Evolutionary conservation across 92 coral and sea anemone species (phyloP).

Genomic region (Palythoa heliodiscus): DNA sequence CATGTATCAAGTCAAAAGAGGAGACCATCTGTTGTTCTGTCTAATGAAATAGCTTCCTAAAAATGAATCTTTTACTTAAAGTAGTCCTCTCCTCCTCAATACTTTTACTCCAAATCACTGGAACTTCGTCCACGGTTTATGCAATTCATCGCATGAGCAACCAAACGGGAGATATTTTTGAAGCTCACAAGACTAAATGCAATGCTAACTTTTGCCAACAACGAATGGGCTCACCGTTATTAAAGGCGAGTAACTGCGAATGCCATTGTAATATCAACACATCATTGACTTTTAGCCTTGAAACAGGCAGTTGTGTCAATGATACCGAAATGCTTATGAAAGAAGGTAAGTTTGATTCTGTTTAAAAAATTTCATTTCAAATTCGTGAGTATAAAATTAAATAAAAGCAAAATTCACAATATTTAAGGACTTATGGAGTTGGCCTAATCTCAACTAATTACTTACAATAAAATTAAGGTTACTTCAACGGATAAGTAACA

Average conservation of each 20-base stretch:
- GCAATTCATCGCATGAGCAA: constrained; percentile 9
- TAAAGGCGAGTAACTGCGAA: not conserved
- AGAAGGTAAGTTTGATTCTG: not conserved
- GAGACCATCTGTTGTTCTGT: too few species aligned
- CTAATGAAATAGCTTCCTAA: not conserved
- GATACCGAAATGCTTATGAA: not conserved
- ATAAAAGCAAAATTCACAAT: too few species aligned
- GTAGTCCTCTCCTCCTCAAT: not conserved
- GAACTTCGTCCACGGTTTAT: not conserved
- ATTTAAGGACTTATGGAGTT: too few species aligned
- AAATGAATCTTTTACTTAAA: not conserved
- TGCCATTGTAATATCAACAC: not conserved
- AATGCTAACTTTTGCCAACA: not conserved
- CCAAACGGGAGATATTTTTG: constrained; percentile 16
- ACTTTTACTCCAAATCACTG: not conserved
- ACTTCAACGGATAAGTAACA: too few species aligned
- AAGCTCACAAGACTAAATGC: not conserved
- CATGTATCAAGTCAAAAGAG: too few species aligned
- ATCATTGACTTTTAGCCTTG: not conserved
- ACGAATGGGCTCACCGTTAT: not conserved
- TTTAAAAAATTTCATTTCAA: too few species aligned
- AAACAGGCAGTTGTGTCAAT: not conserved
- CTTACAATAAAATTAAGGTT: too few species aligned
- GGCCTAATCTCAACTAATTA: too few species aligned
- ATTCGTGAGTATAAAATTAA: too few species aligned